These are phyloP conservation scores for Ochropleura leucogaster DNA, from an alignment of 2,888 invertebrate species.

Conservation along the genomic window DNA sequence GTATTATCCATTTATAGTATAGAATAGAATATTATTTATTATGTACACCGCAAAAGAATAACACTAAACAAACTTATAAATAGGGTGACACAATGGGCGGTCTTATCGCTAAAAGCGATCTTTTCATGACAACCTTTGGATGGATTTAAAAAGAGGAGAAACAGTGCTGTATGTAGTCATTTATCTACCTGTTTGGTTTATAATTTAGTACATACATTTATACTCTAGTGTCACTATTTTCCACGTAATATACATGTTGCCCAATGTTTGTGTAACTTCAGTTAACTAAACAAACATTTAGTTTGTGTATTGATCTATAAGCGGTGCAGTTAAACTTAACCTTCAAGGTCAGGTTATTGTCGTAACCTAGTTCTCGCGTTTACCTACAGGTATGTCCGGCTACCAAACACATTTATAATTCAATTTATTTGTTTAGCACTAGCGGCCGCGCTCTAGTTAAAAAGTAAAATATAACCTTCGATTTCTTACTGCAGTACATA, in stretches of 20 bases:
- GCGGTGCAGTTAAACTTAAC: slow-evolving; percentile 2
- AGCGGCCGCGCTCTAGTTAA: not conserved
- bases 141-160: too few relatives aligned
- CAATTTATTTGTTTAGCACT: not conserved
- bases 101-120: too few relatives aligned
- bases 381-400: not conserved
- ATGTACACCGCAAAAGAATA: too few relatives aligned
- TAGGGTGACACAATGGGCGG: too few relatives aligned
- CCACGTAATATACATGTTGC: not conserved
- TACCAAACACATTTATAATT: slow-evolving; percentile 6
- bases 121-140: too few relatives aligned
- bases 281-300: not conserved
- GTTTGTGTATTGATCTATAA: not conserved
- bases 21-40: too few relatives aligned
- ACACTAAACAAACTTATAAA: too few relatives aligned
- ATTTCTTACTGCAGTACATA: not conserved
- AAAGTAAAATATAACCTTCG: not conserved
- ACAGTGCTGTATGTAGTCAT: too few relatives aligned
- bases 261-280: not conserved
- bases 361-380: not conserved
- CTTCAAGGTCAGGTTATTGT: not conserved
- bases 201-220: not conserved
- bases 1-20: not conserved
- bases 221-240: not conserved
- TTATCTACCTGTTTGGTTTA: not conserved